phyloP scores from a whole-genome alignment of 2,113 vertebrate genomes.

The Neolamprologus toae region DNA sequence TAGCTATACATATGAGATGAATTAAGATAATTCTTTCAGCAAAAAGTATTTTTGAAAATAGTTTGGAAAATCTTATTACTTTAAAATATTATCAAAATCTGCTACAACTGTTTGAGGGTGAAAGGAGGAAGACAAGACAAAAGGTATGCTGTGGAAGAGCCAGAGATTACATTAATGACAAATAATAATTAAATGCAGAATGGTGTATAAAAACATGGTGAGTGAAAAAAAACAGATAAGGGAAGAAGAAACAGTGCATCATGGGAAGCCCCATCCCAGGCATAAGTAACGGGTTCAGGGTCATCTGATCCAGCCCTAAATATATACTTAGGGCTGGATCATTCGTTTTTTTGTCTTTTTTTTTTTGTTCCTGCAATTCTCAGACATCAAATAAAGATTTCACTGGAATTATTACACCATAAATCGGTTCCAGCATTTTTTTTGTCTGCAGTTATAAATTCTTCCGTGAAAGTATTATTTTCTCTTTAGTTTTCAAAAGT shows the following conservation, averaged over 20 bases:
- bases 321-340: background rate
- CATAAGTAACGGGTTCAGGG: background rate
- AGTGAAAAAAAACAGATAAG: background rate
- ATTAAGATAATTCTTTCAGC: background rate
- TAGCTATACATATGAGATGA: background rate
- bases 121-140: accelerated
- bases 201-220: background rate
- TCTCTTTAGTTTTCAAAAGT: background rate
- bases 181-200: background rate
- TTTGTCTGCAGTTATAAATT: background rate
- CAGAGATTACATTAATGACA: accelerated
- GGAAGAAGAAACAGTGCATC: accelerated
- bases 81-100: background rate
- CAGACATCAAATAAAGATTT: background rate
- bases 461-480: background rate
- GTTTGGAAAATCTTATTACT: accelerated
- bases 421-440: accelerated
- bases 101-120: background rate
- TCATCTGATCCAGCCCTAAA: background rate
- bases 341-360: accelerated
- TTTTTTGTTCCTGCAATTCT: background rate
- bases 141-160: accelerated
- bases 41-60: background rate
- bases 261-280: background rate
- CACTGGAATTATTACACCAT: background rate